Evolutionary conservation across 92 coral and sea anemone genomes (phyloP).

Genomic region (Epizoanthus illoricatus): DNA sequence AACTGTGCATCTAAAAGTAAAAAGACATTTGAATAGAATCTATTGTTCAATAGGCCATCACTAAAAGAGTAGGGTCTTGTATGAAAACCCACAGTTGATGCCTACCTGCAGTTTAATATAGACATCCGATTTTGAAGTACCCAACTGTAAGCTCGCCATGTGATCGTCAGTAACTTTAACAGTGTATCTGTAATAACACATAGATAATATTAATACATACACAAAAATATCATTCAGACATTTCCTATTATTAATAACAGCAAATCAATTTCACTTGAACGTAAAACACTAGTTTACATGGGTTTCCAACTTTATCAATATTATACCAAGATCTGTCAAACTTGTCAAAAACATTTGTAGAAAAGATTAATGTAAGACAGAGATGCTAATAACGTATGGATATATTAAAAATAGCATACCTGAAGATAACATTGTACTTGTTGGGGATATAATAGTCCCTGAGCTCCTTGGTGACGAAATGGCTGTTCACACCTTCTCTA

Average conservation of each 20-base stretch:
- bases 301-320: not conserved
- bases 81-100: not conserved
- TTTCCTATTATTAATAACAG: not conserved
- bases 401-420: not conserved
- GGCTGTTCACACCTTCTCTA: constrained; percentile 86
- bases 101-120: constrained; percentile 88
- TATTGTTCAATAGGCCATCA: not conserved
- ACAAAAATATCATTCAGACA: not conserved
- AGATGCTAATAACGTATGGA: no score
- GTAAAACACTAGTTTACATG: not conserved
- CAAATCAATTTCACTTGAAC: not conserved
- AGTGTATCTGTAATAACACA: constrained; percentile 63
- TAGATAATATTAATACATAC: not conserved
- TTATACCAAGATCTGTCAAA: not conserved
- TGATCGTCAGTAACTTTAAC: constrained; percentile 93
- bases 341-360: no score
- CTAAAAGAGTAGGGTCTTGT: not conserved
- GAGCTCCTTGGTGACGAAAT: constrained; percentile 87
- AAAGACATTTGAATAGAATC: no score
- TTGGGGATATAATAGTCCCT: constrained; percentile 95
- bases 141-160: constrained; percentile 85
- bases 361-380: no score
- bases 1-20: no score
- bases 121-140: constrained; percentile 91
- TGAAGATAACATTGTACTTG: constrained; percentile 70